Conservation (phyloP, 2,113 vertebrate species). For the Clupea harengus region DNA sequence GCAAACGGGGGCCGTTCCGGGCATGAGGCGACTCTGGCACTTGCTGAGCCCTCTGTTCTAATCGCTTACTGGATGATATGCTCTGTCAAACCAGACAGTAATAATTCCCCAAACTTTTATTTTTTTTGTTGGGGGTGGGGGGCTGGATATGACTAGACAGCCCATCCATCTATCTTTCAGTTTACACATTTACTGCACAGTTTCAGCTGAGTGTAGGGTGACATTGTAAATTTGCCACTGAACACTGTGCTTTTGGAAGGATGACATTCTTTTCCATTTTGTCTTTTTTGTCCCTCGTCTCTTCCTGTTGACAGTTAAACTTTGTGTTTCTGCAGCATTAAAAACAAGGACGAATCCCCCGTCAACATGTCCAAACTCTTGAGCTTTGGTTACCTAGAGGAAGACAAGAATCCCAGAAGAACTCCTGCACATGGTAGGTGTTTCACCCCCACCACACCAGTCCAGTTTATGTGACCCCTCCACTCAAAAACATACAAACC, state of each 20-base stretch:
- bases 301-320: neutral
- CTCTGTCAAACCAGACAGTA: slow-evolving; percentile 19
- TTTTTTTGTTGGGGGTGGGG: neutral
- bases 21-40: neutral
- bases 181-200: neutral
- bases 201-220: neutral
- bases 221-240: neutral
- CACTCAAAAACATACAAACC: neutral
- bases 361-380: slow-evolving; percentile 70
- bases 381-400: slow-evolving; percentile 69
- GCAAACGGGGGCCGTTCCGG: neutral
- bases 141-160: neutral
- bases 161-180: neutral
- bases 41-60: neutral
- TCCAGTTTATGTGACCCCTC: neutral
- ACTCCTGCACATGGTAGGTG: slow-evolving; percentile 30
- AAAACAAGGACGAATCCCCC: slow-evolving; percentile 61
- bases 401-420: slow-evolving; percentile 35
- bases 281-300: neutral
- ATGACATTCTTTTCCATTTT: neutral
- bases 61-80: neutral
- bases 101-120: neutral
- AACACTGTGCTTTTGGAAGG: neutral
- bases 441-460: neutral
- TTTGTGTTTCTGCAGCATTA: slow-evolving; percentile 48